A percentile compares a stretch with the other conserved stretches of the same genome.
Evolutionary conservation across 2,113 vertebrate genomes (phyloP).

Genomic region (Scopus umbretta): DNA sequence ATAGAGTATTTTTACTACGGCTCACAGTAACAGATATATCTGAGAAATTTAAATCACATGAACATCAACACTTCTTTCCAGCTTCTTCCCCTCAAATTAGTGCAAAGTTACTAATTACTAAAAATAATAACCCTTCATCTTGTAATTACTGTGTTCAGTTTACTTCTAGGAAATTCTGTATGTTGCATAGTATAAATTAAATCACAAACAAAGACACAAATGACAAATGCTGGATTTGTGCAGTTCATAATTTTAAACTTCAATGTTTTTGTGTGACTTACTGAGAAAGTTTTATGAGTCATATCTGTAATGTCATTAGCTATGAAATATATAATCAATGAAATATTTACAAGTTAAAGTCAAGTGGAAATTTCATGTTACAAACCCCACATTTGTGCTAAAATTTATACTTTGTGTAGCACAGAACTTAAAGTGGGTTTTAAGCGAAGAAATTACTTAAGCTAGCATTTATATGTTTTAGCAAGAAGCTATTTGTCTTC

Average conservation of each 20-base stretch:
- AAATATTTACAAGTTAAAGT: constrained; percentile 24
- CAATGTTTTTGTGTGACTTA: background rate
- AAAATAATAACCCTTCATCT: background rate
- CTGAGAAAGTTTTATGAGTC: background rate
- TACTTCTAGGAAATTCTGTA: background rate
- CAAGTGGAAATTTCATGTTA: background rate
- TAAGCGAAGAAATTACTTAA: background rate
- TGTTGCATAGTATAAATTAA: background rate
- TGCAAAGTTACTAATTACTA: background rate
- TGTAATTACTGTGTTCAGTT: background rate
- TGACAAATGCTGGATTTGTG: background rate
- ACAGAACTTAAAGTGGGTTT: background rate
- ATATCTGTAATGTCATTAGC: background rate
- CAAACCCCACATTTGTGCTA: background rate
- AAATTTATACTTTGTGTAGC: background rate
- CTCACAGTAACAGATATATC: background rate
- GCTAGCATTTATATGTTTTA: background rate
- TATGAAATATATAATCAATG: constrained; percentile 11
- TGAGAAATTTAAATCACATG: background rate
- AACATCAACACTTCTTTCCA: background rate
- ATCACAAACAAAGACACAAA: background rate
- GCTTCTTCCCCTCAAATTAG: background rate
- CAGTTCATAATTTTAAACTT: background rate
- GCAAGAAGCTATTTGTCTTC: background rate
- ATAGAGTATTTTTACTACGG: background rate